Percentiles rank a stretch among this genome's conserved stretches.
phyloP scores from a whole-genome alignment of 2,113 vertebrate species.

The Odocoileus hemionus region DNA sequence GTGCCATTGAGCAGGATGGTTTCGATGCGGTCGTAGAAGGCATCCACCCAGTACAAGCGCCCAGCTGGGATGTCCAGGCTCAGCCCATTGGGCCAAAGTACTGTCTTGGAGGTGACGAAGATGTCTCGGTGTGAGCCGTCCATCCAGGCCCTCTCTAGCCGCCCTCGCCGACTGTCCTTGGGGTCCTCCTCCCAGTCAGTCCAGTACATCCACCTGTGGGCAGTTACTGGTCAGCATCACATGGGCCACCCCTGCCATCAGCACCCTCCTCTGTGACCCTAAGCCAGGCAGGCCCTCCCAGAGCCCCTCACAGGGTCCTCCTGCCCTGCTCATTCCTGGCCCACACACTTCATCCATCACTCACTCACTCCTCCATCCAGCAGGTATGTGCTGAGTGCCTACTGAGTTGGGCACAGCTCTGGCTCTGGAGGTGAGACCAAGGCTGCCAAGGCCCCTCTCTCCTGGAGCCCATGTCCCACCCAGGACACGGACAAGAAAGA shows the following conservation, averaged over 20 bases:
- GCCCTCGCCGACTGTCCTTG: constrained; percentile 94
- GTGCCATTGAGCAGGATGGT: constrained; percentile 94
- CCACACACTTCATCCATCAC: background rate
- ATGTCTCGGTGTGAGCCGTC: constrained; percentile 92
- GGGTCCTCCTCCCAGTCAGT: constrained; percentile 99
- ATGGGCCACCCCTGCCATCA: background rate
- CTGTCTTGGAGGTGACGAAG: constrained; percentile 94
- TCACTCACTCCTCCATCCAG: background rate
- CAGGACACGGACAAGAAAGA: background rate
- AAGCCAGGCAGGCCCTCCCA: background rate
- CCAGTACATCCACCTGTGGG: constrained; percentile 97
- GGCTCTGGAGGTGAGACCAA: background rate
- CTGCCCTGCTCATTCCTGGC: background rate
- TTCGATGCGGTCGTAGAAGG: constrained; percentile 97
- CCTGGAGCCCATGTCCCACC: background rate
- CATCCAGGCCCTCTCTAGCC: constrained; percentile 98
- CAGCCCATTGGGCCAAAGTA: constrained; percentile 96
- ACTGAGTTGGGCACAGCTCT: background rate
- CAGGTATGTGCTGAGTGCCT: background rate
- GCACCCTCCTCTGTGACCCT: background rate
- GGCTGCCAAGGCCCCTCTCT: background rate
- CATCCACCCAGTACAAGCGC: constrained; percentile 97
- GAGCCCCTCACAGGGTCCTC: background rate
- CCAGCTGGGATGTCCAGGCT: constrained; percentile 94
- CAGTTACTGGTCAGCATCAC: background rate